A percentile compares a stretch with the other conserved stretches of the same genome.
Conservation (phyloP, 2,113 vertebrate species). For the rabbit (Oryctolagus cuniculus) region DNA sequence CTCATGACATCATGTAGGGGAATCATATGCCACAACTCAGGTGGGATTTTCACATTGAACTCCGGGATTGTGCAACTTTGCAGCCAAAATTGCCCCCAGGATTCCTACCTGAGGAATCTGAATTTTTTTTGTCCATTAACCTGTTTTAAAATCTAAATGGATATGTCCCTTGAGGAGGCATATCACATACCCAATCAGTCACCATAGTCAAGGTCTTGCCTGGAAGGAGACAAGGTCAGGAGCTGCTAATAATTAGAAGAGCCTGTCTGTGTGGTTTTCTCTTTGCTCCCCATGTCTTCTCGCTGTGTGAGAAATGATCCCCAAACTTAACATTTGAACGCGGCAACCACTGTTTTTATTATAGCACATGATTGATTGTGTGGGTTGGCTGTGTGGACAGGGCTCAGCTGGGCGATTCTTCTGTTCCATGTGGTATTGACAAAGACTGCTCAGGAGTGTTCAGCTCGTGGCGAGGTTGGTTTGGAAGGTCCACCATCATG, state of each 20-base stretch:
- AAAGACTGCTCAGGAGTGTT: neutral
- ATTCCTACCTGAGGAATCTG: neutral
- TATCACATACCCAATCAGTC: neutral
- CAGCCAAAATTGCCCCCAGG: neutral
- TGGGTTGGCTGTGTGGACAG: neutral
- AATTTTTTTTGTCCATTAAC: neutral
- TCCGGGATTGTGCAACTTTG: too few relatives aligned
- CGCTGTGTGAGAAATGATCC: neutral
- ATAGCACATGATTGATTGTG: neutral
- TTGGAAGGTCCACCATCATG: neutral
- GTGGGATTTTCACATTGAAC: neutral
- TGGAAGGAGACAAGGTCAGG: neutral
- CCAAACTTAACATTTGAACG: neutral
- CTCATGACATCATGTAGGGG: neutral
- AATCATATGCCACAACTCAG: neutral
- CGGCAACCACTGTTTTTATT: neutral
- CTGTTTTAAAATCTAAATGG: neutral
- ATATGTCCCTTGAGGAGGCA: neutral
- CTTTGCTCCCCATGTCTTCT: neutral
- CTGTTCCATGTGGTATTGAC: neutral
- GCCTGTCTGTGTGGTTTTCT: neutral
- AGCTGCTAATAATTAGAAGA: neutral
- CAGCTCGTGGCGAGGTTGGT: neutral
- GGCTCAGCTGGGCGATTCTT: neutral
- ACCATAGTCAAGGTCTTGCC: neutral